Evolutionary conservation across 2,888 invertebrate species (phyloP), one percentile per base, ranked within the genome.

Genomic region (Megalurothrips usitatus): DNA sequence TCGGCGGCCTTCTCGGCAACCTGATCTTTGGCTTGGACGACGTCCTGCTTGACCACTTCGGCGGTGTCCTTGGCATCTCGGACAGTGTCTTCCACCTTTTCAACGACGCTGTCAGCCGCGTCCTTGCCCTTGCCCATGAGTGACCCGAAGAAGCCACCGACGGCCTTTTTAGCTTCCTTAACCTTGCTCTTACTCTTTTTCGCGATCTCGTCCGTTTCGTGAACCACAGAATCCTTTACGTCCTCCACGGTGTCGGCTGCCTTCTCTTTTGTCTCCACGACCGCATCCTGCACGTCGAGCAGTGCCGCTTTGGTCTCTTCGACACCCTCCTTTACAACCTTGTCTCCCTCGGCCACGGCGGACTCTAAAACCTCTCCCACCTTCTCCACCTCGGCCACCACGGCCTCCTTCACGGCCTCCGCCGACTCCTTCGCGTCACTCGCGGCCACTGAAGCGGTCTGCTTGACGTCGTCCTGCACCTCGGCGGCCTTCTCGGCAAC

Each of bases 41-140:
- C 52, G 1, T 52, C 52, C 19, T 2, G 12, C 19, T 19, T 52
- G 52, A 19, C 52, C 1, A 2, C 10, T 19, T 9, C 52, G 52
- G 6, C 52, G 10, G 52, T 19, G 2, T 52, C 52, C 52, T 52
- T 52, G 1, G 10, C 10, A 2, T 52, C 78, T 1, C 52, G 10
- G 19, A 82, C 81, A 12, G 78, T 82, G 0, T 81, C 82, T 26
- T 81, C 79, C 17, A 63, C 81, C 43, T 52, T 80, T 3, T 75
- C 43, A 23, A 58, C 78, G 10, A 80, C 75, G n/a, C 34, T 79
- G n/a, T 28, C 26, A 10, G 81, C 81, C 28, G 79, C 80, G 43
- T 79, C 80, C 80, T 82, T 81, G 26, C 80, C 82, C 9, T 63
- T 63, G 63, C 14, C 52, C 6, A 52, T 9, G 1, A 52, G 3